Evolutionary conservation across 1,140 invertebrate species (phyloP).

Genomic region (Monomorium pharaonis): DNA sequence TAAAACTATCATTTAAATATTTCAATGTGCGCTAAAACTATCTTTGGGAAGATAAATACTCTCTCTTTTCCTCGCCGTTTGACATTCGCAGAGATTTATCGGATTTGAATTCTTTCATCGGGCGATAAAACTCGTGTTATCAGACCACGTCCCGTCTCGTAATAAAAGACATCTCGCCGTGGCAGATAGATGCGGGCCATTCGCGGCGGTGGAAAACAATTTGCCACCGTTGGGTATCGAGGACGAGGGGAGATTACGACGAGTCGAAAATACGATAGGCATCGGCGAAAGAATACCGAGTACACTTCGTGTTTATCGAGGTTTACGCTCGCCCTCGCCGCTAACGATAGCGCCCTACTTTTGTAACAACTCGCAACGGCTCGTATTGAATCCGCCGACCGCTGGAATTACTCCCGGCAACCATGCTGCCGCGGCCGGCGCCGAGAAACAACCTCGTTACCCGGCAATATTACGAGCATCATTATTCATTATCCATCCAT

Average conservation of each 20-base stretch:
- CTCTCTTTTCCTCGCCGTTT: not conserved
- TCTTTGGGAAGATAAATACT: not conserved
- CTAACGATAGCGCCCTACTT: constrained; percentile 43
- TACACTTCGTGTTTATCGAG: constrained; percentile 48
- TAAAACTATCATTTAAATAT: not conserved
- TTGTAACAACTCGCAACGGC: constrained; percentile 18
- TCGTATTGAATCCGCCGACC: constrained; percentile 10
- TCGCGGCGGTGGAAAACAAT: constrained; percentile 59
- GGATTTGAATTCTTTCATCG: not conserved
- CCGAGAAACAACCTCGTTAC: not conserved
- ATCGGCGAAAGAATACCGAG: constrained; percentile 34
- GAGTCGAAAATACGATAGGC: constrained; percentile 43
- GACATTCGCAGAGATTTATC: not conserved
- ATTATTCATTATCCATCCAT: constrained; percentile 5
- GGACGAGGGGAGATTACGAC: constrained; percentile 60
- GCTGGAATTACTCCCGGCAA: constrained; percentile 11
- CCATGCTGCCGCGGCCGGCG: no score
- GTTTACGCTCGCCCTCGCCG: constrained; percentile 42
- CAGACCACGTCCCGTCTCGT: not conserved
- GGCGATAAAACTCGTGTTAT: not conserved
- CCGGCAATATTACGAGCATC: not conserved
- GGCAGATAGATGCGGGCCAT: not conserved
- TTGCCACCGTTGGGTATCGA: constrained; percentile 57
- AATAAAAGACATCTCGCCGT: not conserved
- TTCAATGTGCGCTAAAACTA: not conserved